These are phyloP conservation scores for Luperina testacea DNA, from an alignment of 2,888 invertebrate species.

Conservation along the genomic window DNA sequence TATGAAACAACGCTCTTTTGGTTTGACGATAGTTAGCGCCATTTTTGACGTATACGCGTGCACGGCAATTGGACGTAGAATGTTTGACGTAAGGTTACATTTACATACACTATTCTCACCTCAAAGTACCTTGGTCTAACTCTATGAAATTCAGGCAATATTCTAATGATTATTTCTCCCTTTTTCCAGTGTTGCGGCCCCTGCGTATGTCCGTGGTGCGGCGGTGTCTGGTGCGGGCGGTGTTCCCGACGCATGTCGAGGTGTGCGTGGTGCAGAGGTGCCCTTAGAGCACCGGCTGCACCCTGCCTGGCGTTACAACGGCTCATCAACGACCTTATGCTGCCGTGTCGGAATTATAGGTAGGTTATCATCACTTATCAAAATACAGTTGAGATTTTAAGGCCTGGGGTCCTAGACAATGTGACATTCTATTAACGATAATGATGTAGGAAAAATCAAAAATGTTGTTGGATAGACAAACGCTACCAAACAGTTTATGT, in stretches of 20 bases:
- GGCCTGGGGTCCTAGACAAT: too few species aligned
- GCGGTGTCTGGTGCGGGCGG: slow-evolving; percentile 85
- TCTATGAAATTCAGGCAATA: neutral
- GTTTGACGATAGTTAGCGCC: too few species aligned
- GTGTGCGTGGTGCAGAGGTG: slow-evolving; percentile 86
- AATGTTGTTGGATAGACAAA: neutral
- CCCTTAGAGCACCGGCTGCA: slow-evolving; percentile 80
- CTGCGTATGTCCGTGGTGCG: slow-evolving; percentile 87
- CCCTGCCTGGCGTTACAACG: slow-evolving; percentile 85
- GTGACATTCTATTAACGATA: neutral
- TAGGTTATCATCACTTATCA: slow-evolving; percentile 56
- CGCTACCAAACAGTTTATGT: neutral
- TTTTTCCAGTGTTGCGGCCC: slow-evolving; percentile 84
- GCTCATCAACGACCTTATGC: slow-evolving; percentile 85
- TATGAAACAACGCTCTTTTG: too few species aligned
- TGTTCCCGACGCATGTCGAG: slow-evolving; percentile 85
- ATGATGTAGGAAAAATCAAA: neutral
- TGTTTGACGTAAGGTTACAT: neutral
- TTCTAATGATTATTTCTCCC: neutral
- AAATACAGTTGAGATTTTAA: neutral
- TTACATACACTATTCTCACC: neutral
- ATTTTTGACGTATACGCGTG: too few species aligned
- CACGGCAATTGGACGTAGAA: neutral
- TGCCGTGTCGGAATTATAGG: slow-evolving; percentile 88
- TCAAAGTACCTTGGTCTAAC: neutral